A percentile compares a stretch with the other conserved stretches of the same genome.
phyloP scores from a whole-genome alignment of 2,888 invertebrate genomes.

The Camponotus fellah region DNA sequence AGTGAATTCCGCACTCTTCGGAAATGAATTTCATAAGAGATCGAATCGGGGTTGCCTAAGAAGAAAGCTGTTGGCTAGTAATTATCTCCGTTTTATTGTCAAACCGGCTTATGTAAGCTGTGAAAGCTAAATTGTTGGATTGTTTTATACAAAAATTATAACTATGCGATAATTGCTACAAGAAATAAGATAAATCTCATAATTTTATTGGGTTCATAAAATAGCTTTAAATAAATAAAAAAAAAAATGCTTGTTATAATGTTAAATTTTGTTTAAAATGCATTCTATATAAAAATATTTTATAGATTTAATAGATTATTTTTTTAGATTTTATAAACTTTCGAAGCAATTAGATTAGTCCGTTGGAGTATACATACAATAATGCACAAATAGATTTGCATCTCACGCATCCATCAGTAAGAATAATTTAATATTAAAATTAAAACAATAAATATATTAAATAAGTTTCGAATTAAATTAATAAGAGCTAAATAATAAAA shows the following conservation, averaged over 20 bases:
- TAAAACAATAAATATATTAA: background rate
- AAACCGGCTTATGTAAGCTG: slow-evolving; percentile 64
- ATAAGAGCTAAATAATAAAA: background rate
- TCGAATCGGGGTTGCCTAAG: slow-evolving; percentile 57
- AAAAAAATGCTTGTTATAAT: background rate
- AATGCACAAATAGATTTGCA: slow-evolving; percentile 16
- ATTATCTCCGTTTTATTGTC: slow-evolving; percentile 52
- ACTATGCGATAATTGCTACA: background rate
- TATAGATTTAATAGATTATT: no score
- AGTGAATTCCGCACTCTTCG: slow-evolving; percentile 34
- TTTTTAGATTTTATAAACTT: no score
- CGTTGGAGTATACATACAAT: background rate
- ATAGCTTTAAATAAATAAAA: background rate
- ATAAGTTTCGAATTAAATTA: background rate
- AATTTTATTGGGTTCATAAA: background rate
- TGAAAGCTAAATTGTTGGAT: slow-evolving; percentile 5
- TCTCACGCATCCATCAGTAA: background rate
- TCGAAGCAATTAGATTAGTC: background rate
- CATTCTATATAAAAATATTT: background rate
- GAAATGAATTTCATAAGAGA: slow-evolving; percentile 60
- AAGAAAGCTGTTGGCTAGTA: slow-evolving; percentile 64
- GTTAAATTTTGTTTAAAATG: background rate
- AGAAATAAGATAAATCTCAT: slow-evolving; percentile 8
- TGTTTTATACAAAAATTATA: slow-evolving; percentile 50
- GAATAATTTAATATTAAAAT: background rate